Conservation (phyloP, 2,888 invertebrate genomes). For the Xestia rhomboidea region DNA sequence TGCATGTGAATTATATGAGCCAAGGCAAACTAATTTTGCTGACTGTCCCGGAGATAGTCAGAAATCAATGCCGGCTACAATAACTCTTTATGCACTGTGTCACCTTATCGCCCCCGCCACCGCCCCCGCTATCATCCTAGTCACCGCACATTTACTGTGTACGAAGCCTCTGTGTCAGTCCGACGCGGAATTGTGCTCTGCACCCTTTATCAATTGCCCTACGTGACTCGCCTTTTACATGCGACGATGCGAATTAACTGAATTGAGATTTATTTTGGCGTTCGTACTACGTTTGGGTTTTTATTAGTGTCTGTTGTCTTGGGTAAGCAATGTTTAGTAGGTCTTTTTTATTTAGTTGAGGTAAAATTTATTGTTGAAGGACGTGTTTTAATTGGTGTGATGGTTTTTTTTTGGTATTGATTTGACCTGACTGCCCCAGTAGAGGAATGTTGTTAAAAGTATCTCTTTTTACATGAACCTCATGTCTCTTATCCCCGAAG, state of each 20-base stretch:
- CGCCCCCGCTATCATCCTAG: neutral
- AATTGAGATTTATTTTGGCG: conserved; percentile 59
- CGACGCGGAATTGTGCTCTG: conserved; percentile 47
- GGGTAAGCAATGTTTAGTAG: conserved; percentile 38
- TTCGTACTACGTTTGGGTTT: conserved; percentile 45
- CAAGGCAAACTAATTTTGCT: neutral
- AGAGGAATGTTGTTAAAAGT: neutral
- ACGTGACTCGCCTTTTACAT: conserved; percentile 65
- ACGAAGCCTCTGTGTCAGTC: conserved; percentile 52
- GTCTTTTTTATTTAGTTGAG: conserved; percentile 31
- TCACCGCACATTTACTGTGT: neutral
- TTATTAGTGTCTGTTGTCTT: conserved; percentile 42
- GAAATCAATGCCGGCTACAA: neutral
- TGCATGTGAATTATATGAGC: neutral
- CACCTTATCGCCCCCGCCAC: neutral
- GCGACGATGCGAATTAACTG: conserved; percentile 60
- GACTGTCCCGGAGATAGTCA: too few relatives aligned
- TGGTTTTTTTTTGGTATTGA: neutral
- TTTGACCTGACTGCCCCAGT: neutral
- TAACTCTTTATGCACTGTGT: neutral
- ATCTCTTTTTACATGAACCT: neutral
- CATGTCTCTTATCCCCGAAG: neutral
- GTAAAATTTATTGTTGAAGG: conserved; percentile 9
- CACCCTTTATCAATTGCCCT: conserved; percentile 65
- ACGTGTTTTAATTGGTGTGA: conserved; percentile 22